Evolutionary conservation across 2,888 invertebrate species (phyloP).

Genomic region (Kryphioiulus occultus): DNA sequence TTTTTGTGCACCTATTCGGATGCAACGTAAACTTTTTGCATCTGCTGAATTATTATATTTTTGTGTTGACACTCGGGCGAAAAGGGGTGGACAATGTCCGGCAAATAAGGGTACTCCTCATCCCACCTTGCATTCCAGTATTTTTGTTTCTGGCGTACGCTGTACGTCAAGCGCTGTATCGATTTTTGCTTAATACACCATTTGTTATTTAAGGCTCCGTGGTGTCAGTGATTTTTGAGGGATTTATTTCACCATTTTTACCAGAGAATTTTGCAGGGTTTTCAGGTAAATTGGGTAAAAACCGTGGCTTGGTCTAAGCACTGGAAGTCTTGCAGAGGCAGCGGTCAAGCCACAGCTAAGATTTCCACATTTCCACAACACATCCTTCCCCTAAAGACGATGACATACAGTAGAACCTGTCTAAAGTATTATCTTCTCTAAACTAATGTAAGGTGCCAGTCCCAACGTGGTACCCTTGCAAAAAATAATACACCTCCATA

Average conservation of each 20-base stretch:
- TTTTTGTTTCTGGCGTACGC: neutral
- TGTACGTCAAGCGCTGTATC: neutral
- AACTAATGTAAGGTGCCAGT: too few relatives aligned
- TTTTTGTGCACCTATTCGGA: neutral
- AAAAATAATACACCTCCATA: too few relatives aligned
- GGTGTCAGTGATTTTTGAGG: neutral
- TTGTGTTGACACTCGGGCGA: neutral
- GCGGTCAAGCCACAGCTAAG: too few relatives aligned
- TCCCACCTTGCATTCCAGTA: constrained; percentile 30
- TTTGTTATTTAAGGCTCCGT: neutral
- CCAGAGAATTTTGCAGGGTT: neutral
- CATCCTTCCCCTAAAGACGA: too few relatives aligned
- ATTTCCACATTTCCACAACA: too few relatives aligned
- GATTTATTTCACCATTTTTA: neutral
- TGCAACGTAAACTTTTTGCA: neutral
- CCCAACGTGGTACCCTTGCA: too few relatives aligned
- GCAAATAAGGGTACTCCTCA: neutral
- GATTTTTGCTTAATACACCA: constrained; percentile 7
- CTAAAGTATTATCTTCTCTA: too few relatives aligned
- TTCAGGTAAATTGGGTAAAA: neutral
- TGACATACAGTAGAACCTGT: too few relatives aligned
- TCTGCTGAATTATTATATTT: neutral
- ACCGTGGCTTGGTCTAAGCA: too few relatives aligned
- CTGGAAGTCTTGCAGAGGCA: too few relatives aligned
- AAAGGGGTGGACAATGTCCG: neutral